A percentile compares a stretch with the other conserved stretches of the same genome.
Conservation (phyloP, 2,888 invertebrate species). For the Drosophila phalerata region DNA sequence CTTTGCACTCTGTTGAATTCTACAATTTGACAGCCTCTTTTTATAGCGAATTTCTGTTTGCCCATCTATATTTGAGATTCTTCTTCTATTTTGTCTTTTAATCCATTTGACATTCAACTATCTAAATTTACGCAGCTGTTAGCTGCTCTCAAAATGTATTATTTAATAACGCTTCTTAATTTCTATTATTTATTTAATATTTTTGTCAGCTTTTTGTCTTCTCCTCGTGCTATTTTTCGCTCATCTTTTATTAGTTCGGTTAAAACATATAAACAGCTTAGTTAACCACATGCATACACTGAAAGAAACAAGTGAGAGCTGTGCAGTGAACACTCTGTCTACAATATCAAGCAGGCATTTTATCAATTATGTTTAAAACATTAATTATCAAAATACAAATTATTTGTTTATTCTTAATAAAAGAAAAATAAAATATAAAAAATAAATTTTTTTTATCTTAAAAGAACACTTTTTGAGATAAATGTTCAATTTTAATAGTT, state of each 20-base stretch:
- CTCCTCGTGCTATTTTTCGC: not conserved
- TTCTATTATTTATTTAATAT: not conserved
- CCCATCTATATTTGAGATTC: constrained; percentile 2
- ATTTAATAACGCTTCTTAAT: not conserved
- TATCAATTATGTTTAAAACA: too few species aligned
- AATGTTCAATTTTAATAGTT: too few species aligned
- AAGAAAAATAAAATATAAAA: too few species aligned
- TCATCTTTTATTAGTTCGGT: not conserved
- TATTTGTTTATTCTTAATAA: too few species aligned
- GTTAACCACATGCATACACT: not conserved
- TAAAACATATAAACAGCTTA: too few species aligned
- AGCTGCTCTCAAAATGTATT: too few species aligned
- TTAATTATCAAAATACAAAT: too few species aligned
- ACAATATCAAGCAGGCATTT: too few species aligned
- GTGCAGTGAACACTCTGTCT: too few species aligned
- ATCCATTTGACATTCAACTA: constrained; percentile 2
- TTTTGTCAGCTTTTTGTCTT: not conserved
- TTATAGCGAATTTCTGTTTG: constrained; percentile 13
- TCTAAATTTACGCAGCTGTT: constrained; percentile 15
- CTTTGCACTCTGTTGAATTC: not conserved
- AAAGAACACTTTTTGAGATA: too few species aligned
- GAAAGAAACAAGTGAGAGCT: not conserved
- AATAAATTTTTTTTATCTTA: too few species aligned
- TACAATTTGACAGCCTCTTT: not conserved
- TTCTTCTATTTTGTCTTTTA: too few species aligned